Evolutionary conservation across 2,113 vertebrate genomes (phyloP).

Genomic region (Leucopternis melanops): DNA sequence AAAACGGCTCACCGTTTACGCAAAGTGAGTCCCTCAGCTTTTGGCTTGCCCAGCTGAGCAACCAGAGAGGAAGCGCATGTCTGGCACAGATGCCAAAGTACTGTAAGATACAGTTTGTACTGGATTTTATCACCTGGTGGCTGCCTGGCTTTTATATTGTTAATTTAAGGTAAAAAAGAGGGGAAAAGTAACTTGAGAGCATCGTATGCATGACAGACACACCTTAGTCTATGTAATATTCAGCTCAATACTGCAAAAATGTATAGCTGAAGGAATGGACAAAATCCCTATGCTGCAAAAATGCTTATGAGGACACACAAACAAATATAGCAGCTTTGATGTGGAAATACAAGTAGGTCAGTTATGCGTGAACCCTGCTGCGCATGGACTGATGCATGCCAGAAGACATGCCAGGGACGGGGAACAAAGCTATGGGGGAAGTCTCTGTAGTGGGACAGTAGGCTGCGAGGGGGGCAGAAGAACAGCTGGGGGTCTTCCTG

Average conservation of each 20-base stretch:
- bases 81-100: not conserved
- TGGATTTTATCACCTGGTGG: not conserved
- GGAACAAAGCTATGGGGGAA: not conserved
- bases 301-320: not conserved
- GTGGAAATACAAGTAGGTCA: not conserved
- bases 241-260: not conserved
- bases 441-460: not conserved
- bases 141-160: not conserved
- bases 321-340: not conserved
- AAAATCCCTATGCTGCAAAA: not conserved
- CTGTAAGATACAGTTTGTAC: not conserved
- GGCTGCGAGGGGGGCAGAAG: not conserved
- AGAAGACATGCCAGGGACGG: not conserved
- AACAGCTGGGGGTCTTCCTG: not conserved
- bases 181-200: not conserved
- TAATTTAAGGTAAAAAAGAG: not conserved
- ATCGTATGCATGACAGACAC: not conserved
- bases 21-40: not conserved
- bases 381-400: fast-evolving
- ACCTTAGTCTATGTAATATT: not conserved
- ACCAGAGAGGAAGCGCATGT: not conserved
- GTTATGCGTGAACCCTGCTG: not conserved
- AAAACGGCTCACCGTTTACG: not conserved
- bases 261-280: not conserved
- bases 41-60: not conserved